Evolutionary conservation across 1,140 invertebrate genomes (phyloP).

Genomic region (Zaprionus inermis): DNA sequence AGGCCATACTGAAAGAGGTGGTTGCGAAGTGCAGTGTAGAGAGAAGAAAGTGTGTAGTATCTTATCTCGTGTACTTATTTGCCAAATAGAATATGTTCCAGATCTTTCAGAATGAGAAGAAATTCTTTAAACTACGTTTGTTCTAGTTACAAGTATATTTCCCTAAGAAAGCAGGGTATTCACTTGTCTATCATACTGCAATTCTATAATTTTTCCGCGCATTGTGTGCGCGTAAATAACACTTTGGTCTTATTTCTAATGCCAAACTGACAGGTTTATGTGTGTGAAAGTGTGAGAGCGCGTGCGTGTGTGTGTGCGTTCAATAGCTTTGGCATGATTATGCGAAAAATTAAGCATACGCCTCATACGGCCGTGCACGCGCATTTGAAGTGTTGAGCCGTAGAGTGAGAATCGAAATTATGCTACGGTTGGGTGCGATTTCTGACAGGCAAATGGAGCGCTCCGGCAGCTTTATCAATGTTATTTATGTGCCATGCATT

Average conservation of each 20-base stretch:
- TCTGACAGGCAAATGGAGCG: slow-evolving; percentile 39
- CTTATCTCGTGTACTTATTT: no score
- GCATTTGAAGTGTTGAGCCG: slow-evolving; percentile 75
- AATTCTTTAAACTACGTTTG: no score
- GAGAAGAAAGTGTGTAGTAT: not conserved
- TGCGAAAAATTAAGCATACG: slow-evolving; percentile 79
- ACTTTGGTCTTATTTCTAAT: slow-evolving; percentile 76
- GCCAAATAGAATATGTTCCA: no score
- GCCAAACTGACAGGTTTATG: slow-evolving; percentile 74
- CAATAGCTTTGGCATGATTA: slow-evolving; percentile 72
- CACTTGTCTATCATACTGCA: not conserved
- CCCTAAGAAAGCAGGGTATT: slow-evolving; percentile 32
- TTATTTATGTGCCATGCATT: slow-evolving; percentile 69
- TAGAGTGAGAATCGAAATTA: slow-evolving; percentile 37
- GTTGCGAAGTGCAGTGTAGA: not conserved
- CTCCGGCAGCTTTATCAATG: slow-evolving; percentile 63
- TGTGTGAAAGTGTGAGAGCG: slow-evolving; percentile 17
- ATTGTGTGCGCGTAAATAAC: slow-evolving; percentile 65
- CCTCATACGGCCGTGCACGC: slow-evolving; percentile 39
- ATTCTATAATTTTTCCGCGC: not conserved
- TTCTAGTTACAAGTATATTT: no score
- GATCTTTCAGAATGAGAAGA: no score
- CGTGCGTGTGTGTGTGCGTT: slow-evolving; percentile 57
- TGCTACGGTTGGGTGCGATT: slow-evolving; percentile 32
- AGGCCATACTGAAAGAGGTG: not conserved